Conservation (phyloP, 2,888 invertebrate genomes). For the Drepana falcataria region DNA sequence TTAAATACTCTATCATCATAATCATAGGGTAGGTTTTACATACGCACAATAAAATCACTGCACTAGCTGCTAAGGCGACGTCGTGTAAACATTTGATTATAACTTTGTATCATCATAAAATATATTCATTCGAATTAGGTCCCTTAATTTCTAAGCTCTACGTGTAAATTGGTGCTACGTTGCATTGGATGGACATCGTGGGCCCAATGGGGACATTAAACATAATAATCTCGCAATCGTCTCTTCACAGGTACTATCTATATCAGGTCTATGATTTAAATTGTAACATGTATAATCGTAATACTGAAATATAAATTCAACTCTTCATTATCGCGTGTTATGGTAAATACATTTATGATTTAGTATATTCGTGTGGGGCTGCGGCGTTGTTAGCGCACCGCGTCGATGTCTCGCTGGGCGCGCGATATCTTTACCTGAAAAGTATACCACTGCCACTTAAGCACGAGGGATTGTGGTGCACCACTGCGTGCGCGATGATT, state of each 20-base stretch:
- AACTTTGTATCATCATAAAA: conserved; percentile 47
- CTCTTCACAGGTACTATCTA: background rate
- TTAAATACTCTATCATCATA: conserved; percentile 23
- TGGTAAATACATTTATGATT: background rate
- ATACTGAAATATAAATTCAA: background rate
- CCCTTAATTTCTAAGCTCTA: conserved; percentile 46
- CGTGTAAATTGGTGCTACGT: conserved; percentile 55
- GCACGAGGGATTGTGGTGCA: too few relatives aligned
- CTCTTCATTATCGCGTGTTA: background rate
- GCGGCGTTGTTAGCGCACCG: conserved; percentile 71
- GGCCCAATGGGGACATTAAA: conserved; percentile 17
- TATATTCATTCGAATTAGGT: conserved; percentile 44
- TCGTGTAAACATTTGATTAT: conserved; percentile 47
- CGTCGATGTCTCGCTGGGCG: conserved; percentile 96
- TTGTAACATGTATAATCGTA: background rate
- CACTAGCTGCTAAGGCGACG: conserved; percentile 71
- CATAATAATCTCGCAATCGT: conserved; percentile 1
- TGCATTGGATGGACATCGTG: conserved; percentile 39
- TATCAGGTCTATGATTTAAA: background rate
- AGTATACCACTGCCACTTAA: too few relatives aligned
- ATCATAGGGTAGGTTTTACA: conserved; percentile 16
- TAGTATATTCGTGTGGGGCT: conserved; percentile 9
- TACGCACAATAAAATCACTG: conserved; percentile 41
- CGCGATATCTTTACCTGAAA: conserved; percentile 92
- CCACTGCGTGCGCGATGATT: too few relatives aligned